A percentile compares a stretch with the other conserved stretches of the same genome.
phyloP scores from a whole-genome alignment of 2,797 vertebrate genomes.

The Neopelma chrysocephalum region DNA sequence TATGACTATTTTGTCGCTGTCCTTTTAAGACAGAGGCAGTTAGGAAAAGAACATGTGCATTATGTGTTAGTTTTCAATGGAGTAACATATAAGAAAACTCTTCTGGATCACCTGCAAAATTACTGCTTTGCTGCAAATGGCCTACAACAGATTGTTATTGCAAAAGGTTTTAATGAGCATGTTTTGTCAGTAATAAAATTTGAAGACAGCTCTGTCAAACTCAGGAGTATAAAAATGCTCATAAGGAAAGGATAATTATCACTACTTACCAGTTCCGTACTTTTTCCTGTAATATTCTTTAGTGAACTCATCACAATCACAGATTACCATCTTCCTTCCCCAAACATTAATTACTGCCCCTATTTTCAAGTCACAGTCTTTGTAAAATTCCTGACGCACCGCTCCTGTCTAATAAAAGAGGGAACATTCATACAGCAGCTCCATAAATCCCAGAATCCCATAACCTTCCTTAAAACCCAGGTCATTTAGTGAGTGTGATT shows the following conservation, averaged over 20 bases:
- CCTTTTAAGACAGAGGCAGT: constrained; percentile 22
- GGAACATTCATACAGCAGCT: constrained; percentile 4
- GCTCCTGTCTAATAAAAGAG: constrained; percentile 81
- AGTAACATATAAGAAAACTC: neutral
- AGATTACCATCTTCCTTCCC: constrained; percentile 87
- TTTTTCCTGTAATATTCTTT: constrained; percentile 88
- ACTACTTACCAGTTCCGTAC: constrained; percentile 86
- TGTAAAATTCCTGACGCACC: constrained; percentile 84
- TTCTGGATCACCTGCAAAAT: constrained; percentile 45
- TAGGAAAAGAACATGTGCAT: neutral
- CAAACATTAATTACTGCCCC: constrained; percentile 87
- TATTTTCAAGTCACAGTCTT: constrained; percentile 85
- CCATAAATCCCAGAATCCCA: neutral
- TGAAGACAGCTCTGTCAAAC: neutral
- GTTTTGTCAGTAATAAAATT: constrained; percentile 38
- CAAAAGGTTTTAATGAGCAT: constrained; percentile 33
- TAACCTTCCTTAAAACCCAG: neutral
- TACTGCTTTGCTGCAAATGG: constrained; percentile 40
- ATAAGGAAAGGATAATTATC: constrained; percentile 27
- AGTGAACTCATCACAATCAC: constrained; percentile 92
- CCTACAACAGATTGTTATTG: constrained; percentile 25
- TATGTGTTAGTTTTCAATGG: neutral
- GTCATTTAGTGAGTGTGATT: neutral
- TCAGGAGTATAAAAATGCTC: constrained; percentile 1
- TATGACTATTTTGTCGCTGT: neutral